Conservation (phyloP, 1,140 invertebrate genomes). For the Chironomus striatipennis region DNA sequence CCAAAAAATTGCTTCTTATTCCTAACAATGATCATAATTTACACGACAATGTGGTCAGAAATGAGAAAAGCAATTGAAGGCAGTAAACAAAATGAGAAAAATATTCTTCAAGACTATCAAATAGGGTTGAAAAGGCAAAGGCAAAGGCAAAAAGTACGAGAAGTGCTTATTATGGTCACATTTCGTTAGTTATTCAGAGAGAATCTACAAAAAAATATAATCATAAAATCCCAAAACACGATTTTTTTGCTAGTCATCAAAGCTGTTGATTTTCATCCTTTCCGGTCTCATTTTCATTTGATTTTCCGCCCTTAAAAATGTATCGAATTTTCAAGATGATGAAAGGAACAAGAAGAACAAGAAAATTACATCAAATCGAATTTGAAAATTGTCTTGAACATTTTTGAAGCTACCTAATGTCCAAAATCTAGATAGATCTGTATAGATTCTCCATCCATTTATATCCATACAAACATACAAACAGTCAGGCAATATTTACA, state of each 20-base stretch:
- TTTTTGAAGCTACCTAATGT: not conserved
- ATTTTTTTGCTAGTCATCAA: not conserved
- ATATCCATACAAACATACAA: not conserved
- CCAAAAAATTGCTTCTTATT: too few relatives aligned
- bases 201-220: conserved; percentile 6
- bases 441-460: not conserved
- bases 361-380: not conserved
- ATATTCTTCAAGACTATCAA: too few relatives aligned
- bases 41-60: too few relatives aligned
- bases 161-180: not conserved
- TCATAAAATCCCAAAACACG: not conserved
- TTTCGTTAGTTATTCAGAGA: not conserved
- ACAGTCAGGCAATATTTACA: conserved; percentile 12
- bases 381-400: conserved; percentile 9
- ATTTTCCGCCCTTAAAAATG: too few relatives aligned
- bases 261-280: not conserved
- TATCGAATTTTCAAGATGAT: too few relatives aligned
- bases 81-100: too few relatives aligned
- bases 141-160: too few relatives aligned
- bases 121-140: too few relatives aligned
- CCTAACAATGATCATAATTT: too few relatives aligned
- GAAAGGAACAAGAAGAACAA: too few relatives aligned
- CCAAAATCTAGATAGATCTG: too few relatives aligned
- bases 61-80: too few relatives aligned
- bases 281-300: not conserved